phyloP scores from a whole-genome alignment of 2,888 invertebrate genomes.

The Microctonus hyperodae region DNA sequence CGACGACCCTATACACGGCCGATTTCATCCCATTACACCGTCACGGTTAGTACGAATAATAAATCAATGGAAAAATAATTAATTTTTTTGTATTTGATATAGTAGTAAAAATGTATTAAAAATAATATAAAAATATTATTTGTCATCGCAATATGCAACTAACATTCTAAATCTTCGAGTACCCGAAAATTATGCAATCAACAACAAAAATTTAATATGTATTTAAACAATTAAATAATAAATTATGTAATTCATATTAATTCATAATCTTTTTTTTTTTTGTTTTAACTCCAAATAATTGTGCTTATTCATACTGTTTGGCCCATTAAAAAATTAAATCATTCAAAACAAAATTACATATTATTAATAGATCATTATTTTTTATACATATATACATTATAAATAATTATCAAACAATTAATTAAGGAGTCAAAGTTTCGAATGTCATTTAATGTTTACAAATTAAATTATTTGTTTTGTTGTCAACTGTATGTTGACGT shows the following conservation, averaged over 20 bases:
- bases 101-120: not conserved
- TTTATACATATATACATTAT: not conserved
- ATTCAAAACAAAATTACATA: not conserved
- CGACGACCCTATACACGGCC: slow-evolving; percentile 83
- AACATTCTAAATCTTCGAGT: slow-evolving; percentile 3
- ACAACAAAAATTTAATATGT: no score
- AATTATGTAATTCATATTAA: not conserved
- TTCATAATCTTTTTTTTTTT: not conserved
- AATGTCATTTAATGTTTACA: not conserved
- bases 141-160: slow-evolving; percentile 26
- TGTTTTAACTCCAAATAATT: not conserved
- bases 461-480: not conserved
- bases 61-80: slow-evolving; percentile 15
- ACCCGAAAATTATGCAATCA: not conserved
- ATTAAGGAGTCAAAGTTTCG: slow-evolving; percentile 27
- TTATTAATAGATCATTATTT: not conserved
- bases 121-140: not conserved
- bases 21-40: slow-evolving; percentile 75
- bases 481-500: not conserved
- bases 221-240: not conserved
- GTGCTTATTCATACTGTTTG: not conserved
- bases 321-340: not conserved
- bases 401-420: not conserved
- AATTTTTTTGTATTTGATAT: not conserved
- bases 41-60: slow-evolving; percentile 75